Evolutionary conservation across 2,113 vertebrate genomes (phyloP), one percentile per base, ranked within the genome.

Genomic region (Clarias magur): DNA sequence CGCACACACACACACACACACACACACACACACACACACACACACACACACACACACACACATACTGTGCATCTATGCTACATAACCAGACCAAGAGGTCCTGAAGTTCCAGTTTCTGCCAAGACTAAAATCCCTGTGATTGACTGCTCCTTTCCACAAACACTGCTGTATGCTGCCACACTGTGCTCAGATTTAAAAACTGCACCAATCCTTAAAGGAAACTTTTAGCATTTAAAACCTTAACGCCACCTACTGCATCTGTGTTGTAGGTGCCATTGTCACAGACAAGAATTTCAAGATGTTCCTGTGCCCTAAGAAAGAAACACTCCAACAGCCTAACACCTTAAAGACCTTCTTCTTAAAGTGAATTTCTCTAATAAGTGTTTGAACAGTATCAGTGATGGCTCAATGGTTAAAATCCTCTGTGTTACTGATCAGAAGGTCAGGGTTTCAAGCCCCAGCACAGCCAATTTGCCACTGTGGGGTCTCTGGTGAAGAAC

Each of bases 111-210:
- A 85, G 83, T 79, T 42, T 88, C 62, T 79, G 54, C 21, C 48
- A 30, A 57, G 53, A 60, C 65, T 86, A 72, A 72, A 62, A 42
- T 34, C 34, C 65, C 62, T 78, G 79, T 62, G 79, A 87, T 81
- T 87, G 82, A 79, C 72, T 63, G 62, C 63, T 60, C 4, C 59
- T 73, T 25, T 21, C 4, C 59, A 82, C 72, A 86, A 60, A 67
- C 76, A 59, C 75, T 63, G 73, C 48, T 80, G 63, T 30, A 82
- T 73, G 34, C 88, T 88, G 79, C 88, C 89, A 83, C 86, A 30
- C 12, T 68, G 79, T 84, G 89, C 54, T 84, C n/a, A 83, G 54
- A 83, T 65, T 11, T 25, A 5, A 13, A 9, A 54, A 80, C n/a
- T 86, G 30, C 80, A 84, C 25, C n/a, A 23, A 21, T 59, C 27